Evolutionary conservation across 1,140 invertebrate genomes (phyloP), one percentile per base, ranked within the genome.

Genomic region (Lordiphosa clarofinis): DNA sequence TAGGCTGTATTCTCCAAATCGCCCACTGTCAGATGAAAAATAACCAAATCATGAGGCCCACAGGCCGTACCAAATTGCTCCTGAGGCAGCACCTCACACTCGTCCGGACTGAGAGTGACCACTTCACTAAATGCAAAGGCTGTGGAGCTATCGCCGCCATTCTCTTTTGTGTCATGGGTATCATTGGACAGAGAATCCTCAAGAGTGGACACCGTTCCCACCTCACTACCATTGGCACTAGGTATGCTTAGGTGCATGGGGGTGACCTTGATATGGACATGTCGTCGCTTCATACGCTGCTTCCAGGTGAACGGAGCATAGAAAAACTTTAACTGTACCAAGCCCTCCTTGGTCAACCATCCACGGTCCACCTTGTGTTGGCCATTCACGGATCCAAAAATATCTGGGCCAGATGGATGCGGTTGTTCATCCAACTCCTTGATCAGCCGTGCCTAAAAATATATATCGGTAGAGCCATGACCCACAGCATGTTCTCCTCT

Each of bases 321-420:
- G 73, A 94, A 94, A 74, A 98, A 91, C 88, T 97, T 96, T 42
- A 98, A 92, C 88, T 98, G 96, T 43, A 98, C 91, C 46, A 96
- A 91, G 28, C 94, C 94, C 88, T 98, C 96, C 56, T 93, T 92
- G 19, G 94, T 97, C 1, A 98, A 89, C 97, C 97, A 98, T 0
- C 97, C 97, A 47, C 92, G 92, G 74, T 95, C 94, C 8, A 96
- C 90, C 65, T 92, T 92, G 24, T 90, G 90, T 36, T 90, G 89
- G 12, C 92, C 91, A 61, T 91, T 90, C 0, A 63, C 15, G 9
- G 54, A 61, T 11, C 95, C 94, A 90, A 95, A 95, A 28, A 89
- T 90, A 24, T 93, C 91, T 2, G 87, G 71, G 7, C 87, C 84
- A 54, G 35, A 60, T 64, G 43, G 82, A 42, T 56, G 75, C 62